Evolutionary conservation across 2,797 vertebrate genomes (phyloP), one percentile per base, ranked within the genome.

Genomic region (Nothura maculosa): DNA sequence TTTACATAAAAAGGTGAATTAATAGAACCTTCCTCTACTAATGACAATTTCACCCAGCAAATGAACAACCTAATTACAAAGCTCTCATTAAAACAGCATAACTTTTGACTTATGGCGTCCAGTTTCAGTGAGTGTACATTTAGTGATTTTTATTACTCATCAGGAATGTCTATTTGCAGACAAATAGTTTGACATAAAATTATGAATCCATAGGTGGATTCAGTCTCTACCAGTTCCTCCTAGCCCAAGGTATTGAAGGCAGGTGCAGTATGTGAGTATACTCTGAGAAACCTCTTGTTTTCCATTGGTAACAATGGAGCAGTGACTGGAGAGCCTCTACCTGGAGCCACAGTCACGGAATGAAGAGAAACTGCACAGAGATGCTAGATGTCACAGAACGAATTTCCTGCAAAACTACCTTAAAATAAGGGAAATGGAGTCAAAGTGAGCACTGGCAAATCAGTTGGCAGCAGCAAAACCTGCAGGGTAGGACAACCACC

Each of bases 1-100:
- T 90, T 90, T 89, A 83, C 76, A 88, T 66, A 61, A 92, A 87
- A 93, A 87, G 81, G 61, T 78, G 87, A 94, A 95, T 94, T 95
- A 92, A 92, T 93, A 88, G 92, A 92, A 90, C 42, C 63, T 90
- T 94, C 85, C 82, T 93, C 74, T 81, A 76, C 63, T 62, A 64
- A 93, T 90, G 84, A 73, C 58, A 81, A 86, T 95, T 97, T 93
- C 55, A 75, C 48, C 78, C 87, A 84, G 95, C n/a, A 70, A 92
- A 89, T 77, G 91, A 94, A 74, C 54, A 68, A 81, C 67, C 64
- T 82, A 83, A 84, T 93, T 96, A 90, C 50, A 58, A 47, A 93
- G 73, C 66, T 81, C 36, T 82, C 76, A 86, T 92, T 95, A 92
- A 92, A 93, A 45, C 10, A 67, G 58, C 52, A 17, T 79, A 76